phyloP scores from a whole-genome alignment of 2,113 vertebrate genomes.

The Myiopsitta monachus region DNA sequence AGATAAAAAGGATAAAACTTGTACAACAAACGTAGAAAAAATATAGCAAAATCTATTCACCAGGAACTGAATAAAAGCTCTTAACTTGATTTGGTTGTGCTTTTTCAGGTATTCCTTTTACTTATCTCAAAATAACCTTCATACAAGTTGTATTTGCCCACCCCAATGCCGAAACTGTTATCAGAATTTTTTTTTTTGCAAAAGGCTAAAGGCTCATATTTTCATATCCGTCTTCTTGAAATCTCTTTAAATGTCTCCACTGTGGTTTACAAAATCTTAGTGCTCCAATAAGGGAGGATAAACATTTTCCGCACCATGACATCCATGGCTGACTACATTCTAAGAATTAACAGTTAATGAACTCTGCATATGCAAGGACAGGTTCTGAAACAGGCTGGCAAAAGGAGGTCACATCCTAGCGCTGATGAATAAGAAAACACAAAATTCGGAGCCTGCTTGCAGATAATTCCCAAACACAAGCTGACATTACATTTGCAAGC shows the following conservation, averaged over 20 bases:
- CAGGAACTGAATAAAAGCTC: not conserved
- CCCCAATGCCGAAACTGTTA: rapidly evolving
- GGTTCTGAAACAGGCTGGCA: not conserved
- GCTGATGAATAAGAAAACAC: not conserved
- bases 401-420: not conserved
- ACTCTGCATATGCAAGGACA: not conserved
- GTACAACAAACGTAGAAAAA: not conserved
- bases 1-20: not conserved
- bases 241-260: not conserved
- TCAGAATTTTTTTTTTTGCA: not conserved
- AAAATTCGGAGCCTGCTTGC: not conserved
- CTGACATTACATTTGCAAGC: not conserved
- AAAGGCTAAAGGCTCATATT: not conserved
- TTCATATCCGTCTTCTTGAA: not conserved
- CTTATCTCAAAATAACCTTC: not conserved
- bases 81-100: not conserved
- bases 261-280: not conserved
- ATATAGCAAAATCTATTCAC: not conserved
- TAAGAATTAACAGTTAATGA: conserved; percentile 18
- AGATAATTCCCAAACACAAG: not conserved
- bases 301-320: not conserved
- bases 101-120: not conserved
- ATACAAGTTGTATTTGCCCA: not conserved
- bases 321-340: not conserved
- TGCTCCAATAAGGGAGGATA: not conserved